A percentile compares a stretch with the other conserved stretches of the same genome.
Evolutionary conservation across 2,797 vertebrate genomes (phyloP).

Genomic region (Sciaenops ocellatus): DNA sequence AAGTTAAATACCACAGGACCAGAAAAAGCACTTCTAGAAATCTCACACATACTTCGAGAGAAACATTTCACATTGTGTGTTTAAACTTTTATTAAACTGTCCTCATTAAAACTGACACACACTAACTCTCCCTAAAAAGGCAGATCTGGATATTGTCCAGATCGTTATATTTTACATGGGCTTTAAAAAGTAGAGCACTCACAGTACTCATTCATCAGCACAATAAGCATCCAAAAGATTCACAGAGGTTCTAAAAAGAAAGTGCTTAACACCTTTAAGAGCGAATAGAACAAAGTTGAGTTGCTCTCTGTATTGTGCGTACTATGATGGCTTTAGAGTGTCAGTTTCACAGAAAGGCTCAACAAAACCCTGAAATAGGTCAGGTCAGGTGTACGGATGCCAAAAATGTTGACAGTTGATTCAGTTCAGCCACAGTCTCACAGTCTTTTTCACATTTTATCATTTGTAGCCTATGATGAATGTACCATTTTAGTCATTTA

Average conservation of each 20-base stretch:
- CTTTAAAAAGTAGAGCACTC: conserved; percentile 13
- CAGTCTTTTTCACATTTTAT: neutral
- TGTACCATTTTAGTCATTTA: neutral
- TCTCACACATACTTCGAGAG: neutral
- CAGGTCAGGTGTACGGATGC: neutral
- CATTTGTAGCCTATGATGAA: neutral
- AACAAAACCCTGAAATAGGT: neutral
- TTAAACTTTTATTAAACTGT: conserved; percentile 2
- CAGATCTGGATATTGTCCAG: neutral
- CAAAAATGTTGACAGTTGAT: no score
- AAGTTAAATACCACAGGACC: neutral
- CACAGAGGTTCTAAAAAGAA: neutral
- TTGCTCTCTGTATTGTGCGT: neutral
- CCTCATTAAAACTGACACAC: neutral
- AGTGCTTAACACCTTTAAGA: neutral
- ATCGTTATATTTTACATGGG: conserved; percentile 2
- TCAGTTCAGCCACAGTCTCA: neutral
- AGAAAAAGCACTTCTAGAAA: neutral
- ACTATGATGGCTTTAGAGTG: neutral
- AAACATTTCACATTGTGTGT: neutral
- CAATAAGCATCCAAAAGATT: neutral
- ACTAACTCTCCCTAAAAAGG: neutral
- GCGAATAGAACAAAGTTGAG: neutral
- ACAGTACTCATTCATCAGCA: neutral
- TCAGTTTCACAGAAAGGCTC: neutral